phyloP scores from a whole-genome alignment of 2,797 vertebrate species.

The Aulostomus chinensis region DNA sequence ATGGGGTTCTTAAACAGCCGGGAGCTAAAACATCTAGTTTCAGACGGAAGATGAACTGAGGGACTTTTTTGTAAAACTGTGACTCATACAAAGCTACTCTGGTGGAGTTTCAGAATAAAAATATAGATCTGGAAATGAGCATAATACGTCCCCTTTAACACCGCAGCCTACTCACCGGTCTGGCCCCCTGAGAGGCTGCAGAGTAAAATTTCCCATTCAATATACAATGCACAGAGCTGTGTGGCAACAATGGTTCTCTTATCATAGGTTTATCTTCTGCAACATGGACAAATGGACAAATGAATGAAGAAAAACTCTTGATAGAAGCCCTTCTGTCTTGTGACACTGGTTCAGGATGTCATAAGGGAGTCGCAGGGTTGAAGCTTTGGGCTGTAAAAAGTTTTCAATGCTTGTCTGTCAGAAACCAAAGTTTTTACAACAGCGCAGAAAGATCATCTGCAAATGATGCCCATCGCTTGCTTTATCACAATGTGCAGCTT shows the following conservation, averaged over 20 bases:
- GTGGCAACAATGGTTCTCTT: slow-evolving; percentile 30
- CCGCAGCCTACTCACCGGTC: not conserved
- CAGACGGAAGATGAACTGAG: too few relatives aligned
- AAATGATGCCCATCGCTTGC: slow-evolving; percentile 6
- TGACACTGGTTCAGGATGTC: slow-evolving; percentile 42
- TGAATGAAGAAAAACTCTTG: slow-evolving; percentile 50
- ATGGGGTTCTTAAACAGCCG: too few relatives aligned
- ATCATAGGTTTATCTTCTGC: slow-evolving; percentile 9
- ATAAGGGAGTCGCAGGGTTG: slow-evolving; percentile 31
- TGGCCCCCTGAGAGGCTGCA: slow-evolving; percentile 14
- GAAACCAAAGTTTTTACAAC: slow-evolving; percentile 39
- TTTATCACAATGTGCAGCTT: slow-evolving; percentile 20
- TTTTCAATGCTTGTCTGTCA: slow-evolving; percentile 5
- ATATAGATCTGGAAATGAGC: not conserved
- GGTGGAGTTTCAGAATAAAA: too few relatives aligned
- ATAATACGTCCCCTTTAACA: not conserved
- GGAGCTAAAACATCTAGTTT: too few relatives aligned
- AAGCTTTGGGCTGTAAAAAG: slow-evolving; percentile 27
- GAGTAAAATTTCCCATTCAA: slow-evolving; percentile 5
- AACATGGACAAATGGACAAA: slow-evolving; percentile 20
- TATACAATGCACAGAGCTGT: slow-evolving; percentile 17
- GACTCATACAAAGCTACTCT: too few relatives aligned
- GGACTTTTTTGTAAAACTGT: too few relatives aligned
- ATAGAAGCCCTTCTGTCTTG: slow-evolving; percentile 73
- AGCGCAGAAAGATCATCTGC: slow-evolving; percentile 28